Conservation (phyloP, 2,797 vertebrate species). For the Cuniculus paca region DNA sequence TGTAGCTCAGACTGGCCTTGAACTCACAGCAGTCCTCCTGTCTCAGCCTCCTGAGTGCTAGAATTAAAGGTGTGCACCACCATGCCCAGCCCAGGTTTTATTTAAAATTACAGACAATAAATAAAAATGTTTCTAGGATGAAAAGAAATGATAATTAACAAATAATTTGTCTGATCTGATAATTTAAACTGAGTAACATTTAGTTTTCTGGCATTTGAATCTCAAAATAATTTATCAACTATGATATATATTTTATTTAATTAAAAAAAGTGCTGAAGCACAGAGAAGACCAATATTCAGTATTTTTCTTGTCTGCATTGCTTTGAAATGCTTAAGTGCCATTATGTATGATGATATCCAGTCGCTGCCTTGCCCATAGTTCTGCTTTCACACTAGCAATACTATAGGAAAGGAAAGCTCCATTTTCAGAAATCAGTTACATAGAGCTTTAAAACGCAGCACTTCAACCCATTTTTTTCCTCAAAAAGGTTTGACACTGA, state of each 20-base stretch:
- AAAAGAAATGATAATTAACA: background rate
- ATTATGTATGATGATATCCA: background rate
- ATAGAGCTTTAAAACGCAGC: background rate
- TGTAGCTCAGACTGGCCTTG: too few relatives aligned
- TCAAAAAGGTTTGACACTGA: background rate
- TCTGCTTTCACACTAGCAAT: background rate
- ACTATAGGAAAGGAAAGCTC: background rate
- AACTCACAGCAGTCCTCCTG: too few relatives aligned
- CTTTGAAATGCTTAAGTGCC: background rate
- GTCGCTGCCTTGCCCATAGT: background rate
- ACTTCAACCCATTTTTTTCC: background rate
- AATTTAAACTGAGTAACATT: background rate
- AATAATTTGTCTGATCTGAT: background rate
- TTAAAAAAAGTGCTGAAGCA: background rate
- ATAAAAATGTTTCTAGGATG: background rate
- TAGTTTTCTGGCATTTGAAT: background rate
- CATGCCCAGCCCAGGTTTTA: background rate
- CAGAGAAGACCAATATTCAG: background rate
- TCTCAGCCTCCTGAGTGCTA: too few relatives aligned
- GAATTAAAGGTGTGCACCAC: too few relatives aligned
- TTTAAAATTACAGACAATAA: background rate
- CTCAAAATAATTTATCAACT: background rate
- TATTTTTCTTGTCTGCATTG: background rate
- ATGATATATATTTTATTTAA: background rate
- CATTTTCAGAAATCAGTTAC: background rate